Base-by-base conservation (phyloP, 2,113 vertebrate genomes). In the Carassius gibelio region DNA sequence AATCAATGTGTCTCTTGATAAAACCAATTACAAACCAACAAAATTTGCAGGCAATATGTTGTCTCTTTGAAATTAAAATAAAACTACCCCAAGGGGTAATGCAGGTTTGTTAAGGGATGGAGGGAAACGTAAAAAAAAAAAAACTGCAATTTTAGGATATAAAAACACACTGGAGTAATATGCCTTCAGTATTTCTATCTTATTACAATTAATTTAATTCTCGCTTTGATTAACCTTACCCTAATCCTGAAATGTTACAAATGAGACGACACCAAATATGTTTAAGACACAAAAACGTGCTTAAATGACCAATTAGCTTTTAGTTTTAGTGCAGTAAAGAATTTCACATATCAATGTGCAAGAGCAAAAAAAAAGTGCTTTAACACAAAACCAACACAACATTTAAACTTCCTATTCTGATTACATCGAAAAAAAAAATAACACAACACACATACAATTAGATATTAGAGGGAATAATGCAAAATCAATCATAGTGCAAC, bases 321-420 rank as follows among this genome's bases (percentile, higher is more conserved):
- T 38, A 38, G 26, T 55, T 66, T 75, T 26, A 30, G 30, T 30
- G 89, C 87, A 90, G 90, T 90, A 90, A 90, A 93, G 92, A 89
- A 84, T 90, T 92, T 94, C 90, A 93, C 92, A 92, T 91, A 96
- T 95, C 21, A 94, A 95, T 95, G 95, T 96, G 95, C 95, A 96
- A 96, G 96, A 96, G 95, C 95, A 97, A 96, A 96, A 95, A 26
- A 30, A 30, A 98, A 98, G 97, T 97, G 96, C 95, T 95, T 94
- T 91, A 94, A 95, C 95, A 97, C 95, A 97, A 97, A 97, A 96
- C 96, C 91, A 96, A 96, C 96, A 96, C 96, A 95, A 96, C 94
- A 94, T 93, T 94, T 96, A 96, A 64, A 84, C 61, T 77, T 80
- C 23, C 77, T 84, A 75, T 77, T 81, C n/a, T 13, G 71, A 87